These are phyloP conservation scores for Dromas ardeola DNA, from an alignment of 2,113 vertebrate species.

Conservation along the genomic window DNA sequence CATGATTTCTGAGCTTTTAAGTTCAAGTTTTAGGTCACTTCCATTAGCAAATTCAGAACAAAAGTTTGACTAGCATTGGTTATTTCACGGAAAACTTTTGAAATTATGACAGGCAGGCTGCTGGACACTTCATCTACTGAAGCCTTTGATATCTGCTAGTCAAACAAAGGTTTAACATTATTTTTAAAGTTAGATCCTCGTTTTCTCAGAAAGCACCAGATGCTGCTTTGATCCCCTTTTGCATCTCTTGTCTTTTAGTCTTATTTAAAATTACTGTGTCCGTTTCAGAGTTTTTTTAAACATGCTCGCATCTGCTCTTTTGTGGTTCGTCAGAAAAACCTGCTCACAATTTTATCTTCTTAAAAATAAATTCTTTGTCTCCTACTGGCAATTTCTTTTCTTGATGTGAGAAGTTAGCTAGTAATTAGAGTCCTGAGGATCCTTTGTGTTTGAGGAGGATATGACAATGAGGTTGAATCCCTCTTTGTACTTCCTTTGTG, in stretches of 20 bases:
- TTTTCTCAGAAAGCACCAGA: slow-evolving; percentile 28
- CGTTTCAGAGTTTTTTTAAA: not conserved
- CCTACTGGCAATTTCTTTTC: slow-evolving; percentile 7
- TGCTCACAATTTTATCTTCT: slow-evolving; percentile 15
- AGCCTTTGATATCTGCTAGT: slow-evolving; percentile 29
- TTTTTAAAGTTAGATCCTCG: not conserved
- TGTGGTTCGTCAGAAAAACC: slow-evolving; percentile 24
- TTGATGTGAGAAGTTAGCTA: slow-evolving; percentile 3
- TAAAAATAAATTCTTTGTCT: slow-evolving; percentile 15
- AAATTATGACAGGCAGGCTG: not conserved
- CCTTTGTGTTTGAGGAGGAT: not conserved
- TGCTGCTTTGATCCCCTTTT: slow-evolving; percentile 41
- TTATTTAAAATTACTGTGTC: slow-evolving; percentile 23
- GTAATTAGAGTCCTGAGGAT: slow-evolving; percentile 20
- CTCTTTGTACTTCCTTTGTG: slow-evolving; percentile 21
- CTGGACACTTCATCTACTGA: not conserved
- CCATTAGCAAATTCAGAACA: not conserved
- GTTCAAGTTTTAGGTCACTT: not conserved
- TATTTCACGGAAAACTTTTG: not conserved
- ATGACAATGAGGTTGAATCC: slow-evolving; percentile 21
- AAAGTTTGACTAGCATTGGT: not conserved
- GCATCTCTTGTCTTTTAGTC: slow-evolving; percentile 8
- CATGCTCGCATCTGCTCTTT: slow-evolving; percentile 9
- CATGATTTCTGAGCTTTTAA: slow-evolving; percentile 6
- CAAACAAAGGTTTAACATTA: not conserved